Evolutionary conservation across 2,888 invertebrate genomes (phyloP).

Genomic region (Petrophora chlorosata): DNA sequence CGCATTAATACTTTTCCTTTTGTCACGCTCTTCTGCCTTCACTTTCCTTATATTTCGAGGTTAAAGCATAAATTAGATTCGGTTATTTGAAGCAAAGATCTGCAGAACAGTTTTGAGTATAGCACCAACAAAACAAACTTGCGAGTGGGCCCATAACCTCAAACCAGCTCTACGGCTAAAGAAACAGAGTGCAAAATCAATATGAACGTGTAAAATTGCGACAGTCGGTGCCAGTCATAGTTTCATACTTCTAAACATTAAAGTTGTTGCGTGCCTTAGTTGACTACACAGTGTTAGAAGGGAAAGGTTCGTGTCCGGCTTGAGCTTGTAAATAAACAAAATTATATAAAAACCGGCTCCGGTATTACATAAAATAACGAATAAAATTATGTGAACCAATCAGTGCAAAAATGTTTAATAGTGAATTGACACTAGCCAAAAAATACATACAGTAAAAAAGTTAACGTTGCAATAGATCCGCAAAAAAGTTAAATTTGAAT

Average conservation of each 20-base stretch:
- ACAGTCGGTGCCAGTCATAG: slow-evolving; percentile 70
- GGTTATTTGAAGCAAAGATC: slow-evolving; percentile 40
- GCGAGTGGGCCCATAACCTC: slow-evolving; percentile 44
- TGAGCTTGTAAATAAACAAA: slow-evolving; percentile 16
- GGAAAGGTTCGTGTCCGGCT: slow-evolving; percentile 64
- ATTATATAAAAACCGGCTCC: slow-evolving; percentile 19
- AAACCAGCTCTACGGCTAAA: slow-evolving; percentile 40
- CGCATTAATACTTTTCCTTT: slow-evolving; percentile 36
- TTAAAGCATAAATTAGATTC: slow-evolving; percentile 27
- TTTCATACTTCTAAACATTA: slow-evolving; percentile 78
- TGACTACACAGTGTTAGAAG: slow-evolving; percentile 68
- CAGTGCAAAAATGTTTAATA: slow-evolving; percentile 2
- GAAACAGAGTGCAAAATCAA: slow-evolving; percentile 36
- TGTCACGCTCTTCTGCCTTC: slow-evolving; percentile 52
- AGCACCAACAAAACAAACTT: slow-evolving; percentile 61
- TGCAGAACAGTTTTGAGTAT: too few species aligned
- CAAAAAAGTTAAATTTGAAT: slow-evolving; percentile 35
- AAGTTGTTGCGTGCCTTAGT: slow-evolving; percentile 74
- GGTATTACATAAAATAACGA: slow-evolving; percentile 10
- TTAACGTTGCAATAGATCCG: slow-evolving; percentile 4
- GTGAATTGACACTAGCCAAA: slow-evolving; percentile 32
- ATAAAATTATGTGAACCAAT: slow-evolving; percentile 3
- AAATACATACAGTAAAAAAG: slow-evolving; percentile 12
- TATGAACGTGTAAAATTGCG: slow-evolving; percentile 55
- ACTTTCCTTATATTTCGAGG: slow-evolving; percentile 46